Evolutionary conservation across 2,888 invertebrate genomes (phyloP), one percentile per base, ranked within the genome.

Genomic region (Cenopis cana): DNA sequence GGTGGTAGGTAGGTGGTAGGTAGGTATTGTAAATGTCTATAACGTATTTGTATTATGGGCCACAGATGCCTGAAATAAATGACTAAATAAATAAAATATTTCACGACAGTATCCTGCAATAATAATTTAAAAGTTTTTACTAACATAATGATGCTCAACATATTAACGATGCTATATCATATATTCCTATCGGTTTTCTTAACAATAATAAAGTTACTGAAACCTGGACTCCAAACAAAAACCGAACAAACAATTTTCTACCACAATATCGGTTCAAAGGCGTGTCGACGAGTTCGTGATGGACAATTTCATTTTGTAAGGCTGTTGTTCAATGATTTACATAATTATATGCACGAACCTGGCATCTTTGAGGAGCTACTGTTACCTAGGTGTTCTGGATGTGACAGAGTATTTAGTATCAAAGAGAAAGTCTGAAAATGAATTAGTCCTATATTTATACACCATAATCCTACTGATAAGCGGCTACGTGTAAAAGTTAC

Each of bases 311-410:
- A 66, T 59, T 70, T 66, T 60, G 59, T 60, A 60, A 55, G 33
- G 54, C 65, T 66, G 66, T 71, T 71, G 70, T 71, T 65, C 33
- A 54, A 18, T 6, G 60, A 71, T 71, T 71, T 71, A 46, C 70
- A 71, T 71, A 71, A 71, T 71, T 60, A 71, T 71, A 71, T 60
- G 60, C 70, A 46, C 17, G 60, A 71, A 29, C 60, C 70, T 54
- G 20, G 60, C 49, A 55, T 60, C 66, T 67, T 38, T 71, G 66
- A 66, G 24, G 66, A 38, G 60, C 54, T 60, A 29, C 52, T 59
- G 69, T 33, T 60, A 55, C 33, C 60, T 59, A 54, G 70, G 66
- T 33, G 24, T 60, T 11, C 69, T 69, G 50, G 14, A 57, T 64
- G 62, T 62, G 50, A 24, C 50, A 14, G 33, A 14, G 10, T 10